Percentiles rank a stretch among this genome's conserved stretches.
phyloP scores from a whole-genome alignment of 2,888 invertebrate genomes.

The Tromatobia lineatoria region DNA sequence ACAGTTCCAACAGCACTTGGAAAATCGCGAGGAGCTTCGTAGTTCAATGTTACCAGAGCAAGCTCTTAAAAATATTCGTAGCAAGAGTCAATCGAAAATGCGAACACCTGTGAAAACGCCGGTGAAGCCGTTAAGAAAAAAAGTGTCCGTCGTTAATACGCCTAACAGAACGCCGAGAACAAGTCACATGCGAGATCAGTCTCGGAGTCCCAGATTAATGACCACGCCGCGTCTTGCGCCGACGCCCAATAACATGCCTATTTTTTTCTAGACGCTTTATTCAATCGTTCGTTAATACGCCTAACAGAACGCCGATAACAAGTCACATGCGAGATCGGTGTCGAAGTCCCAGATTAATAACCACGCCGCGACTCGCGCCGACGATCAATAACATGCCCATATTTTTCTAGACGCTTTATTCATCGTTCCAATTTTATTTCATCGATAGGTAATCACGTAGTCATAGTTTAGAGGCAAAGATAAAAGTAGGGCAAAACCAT shows the following conservation, averaged over 20 bases:
- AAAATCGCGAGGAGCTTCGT: slow-evolving; percentile 86
- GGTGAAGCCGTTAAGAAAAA: slow-evolving; percentile 79
- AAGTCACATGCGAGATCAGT: slow-evolving; percentile 45
- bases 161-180: slow-evolving; percentile 66
- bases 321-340: slow-evolving; percentile 49
- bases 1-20: slow-evolving; percentile 86
- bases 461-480: background rate
- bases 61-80: slow-evolving; percentile 77
- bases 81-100: slow-evolving; percentile 73
- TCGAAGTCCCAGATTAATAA: slow-evolving; percentile 67
- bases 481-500: background rate
- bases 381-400: slow-evolving; percentile 67
- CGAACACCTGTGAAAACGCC: slow-evolving; percentile 76
- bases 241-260: slow-evolving; percentile 67
- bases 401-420: slow-evolving; percentile 19
- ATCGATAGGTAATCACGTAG: background rate
- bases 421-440: background rate
- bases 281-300: slow-evolving; percentile 68
- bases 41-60: slow-evolving; percentile 86
- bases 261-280: slow-evolving; percentile 26
- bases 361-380: slow-evolving; percentile 69
- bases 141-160: slow-evolving; percentile 70
- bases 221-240: slow-evolving; percentile 69
- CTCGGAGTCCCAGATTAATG: slow-evolving; percentile 68
- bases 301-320: slow-evolving; percentile 65